These are phyloP conservation scores for Trachelus troglodyta DNA, from an alignment of 2,888 invertebrate species.

Conservation along the genomic window DNA sequence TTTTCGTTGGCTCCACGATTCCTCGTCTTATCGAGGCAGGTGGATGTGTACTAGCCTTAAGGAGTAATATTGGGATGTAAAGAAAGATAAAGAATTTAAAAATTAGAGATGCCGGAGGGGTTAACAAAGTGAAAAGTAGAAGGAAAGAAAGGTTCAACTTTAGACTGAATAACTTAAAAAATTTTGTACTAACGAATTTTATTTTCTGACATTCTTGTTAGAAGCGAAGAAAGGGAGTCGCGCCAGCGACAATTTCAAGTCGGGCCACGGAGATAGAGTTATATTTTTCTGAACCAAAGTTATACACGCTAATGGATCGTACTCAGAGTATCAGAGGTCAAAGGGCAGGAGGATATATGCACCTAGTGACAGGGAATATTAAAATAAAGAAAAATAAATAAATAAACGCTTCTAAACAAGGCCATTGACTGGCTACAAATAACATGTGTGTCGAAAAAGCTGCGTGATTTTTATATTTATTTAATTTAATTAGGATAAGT, in stretches of 20 bases:
- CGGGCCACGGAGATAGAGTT: neutral
- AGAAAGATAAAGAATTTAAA: neutral
- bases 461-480: slow-evolving; percentile 48
- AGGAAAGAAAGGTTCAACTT: neutral
- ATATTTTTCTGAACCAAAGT: slow-evolving; percentile 51
- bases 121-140: neutral
- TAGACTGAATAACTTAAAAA: neutral
- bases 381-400: slow-evolving; percentile 9
- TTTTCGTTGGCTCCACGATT: neutral
- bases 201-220: neutral
- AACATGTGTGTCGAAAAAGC: slow-evolving; percentile 31
- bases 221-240: neutral
- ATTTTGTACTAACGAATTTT: neutral
- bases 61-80: neutral
- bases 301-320: slow-evolving; percentile 30
- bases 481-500: slow-evolving; percentile 39
- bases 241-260: neutral
- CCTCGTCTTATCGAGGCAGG: neutral
- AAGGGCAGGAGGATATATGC: neutral
- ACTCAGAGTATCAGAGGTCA: slow-evolving; percentile 16
- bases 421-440: slow-evolving; percentile 33
- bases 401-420: slow-evolving; percentile 3
- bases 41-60: neutral
- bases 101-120: neutral
- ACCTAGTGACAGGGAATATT: slow-evolving; percentile 20